Evolutionary conservation across 2,888 invertebrate genomes (phyloP).

Genomic region (Drosophila percnosoma): DNA sequence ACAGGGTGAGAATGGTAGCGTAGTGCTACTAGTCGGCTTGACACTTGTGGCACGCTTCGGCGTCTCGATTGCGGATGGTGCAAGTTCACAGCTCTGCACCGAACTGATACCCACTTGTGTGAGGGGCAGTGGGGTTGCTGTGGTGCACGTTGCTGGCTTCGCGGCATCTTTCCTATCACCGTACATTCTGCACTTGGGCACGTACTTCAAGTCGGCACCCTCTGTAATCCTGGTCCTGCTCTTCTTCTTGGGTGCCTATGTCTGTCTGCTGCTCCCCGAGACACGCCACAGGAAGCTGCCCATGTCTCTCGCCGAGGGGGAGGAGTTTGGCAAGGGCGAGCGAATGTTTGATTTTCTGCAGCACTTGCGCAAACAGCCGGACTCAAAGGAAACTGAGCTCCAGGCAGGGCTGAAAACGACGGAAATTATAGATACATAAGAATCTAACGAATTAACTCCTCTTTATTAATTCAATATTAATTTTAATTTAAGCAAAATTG

Average conservation of each 20-base stretch:
- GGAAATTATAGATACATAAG: constrained; percentile 10
- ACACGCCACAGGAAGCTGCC: constrained; percentile 84
- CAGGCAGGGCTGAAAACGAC: constrained; percentile 33
- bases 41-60: constrained; percentile 86
- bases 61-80: constrained; percentile 87
- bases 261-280: constrained; percentile 87
- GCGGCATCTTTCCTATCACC: constrained; percentile 87
- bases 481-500: background rate
- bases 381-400: constrained; percentile 2
- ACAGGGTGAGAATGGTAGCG: constrained; percentile 67
- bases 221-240: constrained; percentile 86
- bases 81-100: constrained; percentile 87
- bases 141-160: constrained; percentile 87
- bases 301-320: constrained; percentile 65
- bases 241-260: constrained; percentile 85
- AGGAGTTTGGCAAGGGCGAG: constrained; percentile 60
- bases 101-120: constrained; percentile 88
- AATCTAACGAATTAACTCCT: background rate
- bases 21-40: constrained; percentile 83
- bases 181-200: constrained; percentile 86
- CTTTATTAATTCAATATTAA: background rate
- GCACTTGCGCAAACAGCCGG: constrained; percentile 5
- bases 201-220: constrained; percentile 85
- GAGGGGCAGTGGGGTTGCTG: constrained; percentile 87
- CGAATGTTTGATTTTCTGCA: constrained; percentile 58